phyloP scores from a whole-genome alignment of 1,140 invertebrate species.

The Plectrocnemia conspersa region DNA sequence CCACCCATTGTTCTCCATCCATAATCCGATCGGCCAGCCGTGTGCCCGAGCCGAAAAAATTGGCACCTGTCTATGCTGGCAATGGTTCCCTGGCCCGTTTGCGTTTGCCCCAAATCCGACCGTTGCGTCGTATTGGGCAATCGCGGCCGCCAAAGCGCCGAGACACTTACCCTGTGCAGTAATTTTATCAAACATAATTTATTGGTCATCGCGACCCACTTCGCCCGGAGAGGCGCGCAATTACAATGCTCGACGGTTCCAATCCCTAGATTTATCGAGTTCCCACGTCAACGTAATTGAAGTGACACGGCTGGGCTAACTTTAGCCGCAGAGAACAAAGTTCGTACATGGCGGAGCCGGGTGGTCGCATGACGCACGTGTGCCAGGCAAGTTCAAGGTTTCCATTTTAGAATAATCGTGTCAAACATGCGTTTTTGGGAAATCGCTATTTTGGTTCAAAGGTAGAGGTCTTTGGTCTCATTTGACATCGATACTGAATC shows the following conservation, averaged over 20 bases:
- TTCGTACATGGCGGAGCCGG: background rate
- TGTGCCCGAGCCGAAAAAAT: conserved; percentile 10
- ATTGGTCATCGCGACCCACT: conserved; percentile 18
- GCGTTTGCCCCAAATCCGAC: conserved; percentile 6
- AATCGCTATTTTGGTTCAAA: no score
- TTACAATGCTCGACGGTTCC: conserved; percentile 6
- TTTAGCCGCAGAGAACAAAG: background rate
- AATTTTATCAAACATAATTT: conserved; percentile 19
- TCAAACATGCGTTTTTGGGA: no score
- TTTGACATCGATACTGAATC: no score
- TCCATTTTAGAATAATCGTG: no score
- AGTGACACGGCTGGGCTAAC: background rate
- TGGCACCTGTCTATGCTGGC: conserved; percentile 18
- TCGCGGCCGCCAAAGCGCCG: conserved; percentile 9
- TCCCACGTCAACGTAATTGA: background rate
- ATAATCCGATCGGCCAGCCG: no score
- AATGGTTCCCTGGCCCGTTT: background rate
- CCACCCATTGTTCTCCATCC: no score
- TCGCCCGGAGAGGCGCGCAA: conserved; percentile 5
- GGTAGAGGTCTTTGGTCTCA: no score
- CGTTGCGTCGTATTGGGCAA: conserved; percentile 10
- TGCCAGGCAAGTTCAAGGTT: no score
- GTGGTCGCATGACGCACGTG: no score
- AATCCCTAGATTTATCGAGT: conserved; percentile 4
- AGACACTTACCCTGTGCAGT: background rate